Percentiles rank a stretch among this genome's conserved stretches.
These are phyloP conservation scores for Pseudachorutes palmiensis DNA, from an alignment of 1,140 invertebrate species.

Conservation along the genomic window DNA sequence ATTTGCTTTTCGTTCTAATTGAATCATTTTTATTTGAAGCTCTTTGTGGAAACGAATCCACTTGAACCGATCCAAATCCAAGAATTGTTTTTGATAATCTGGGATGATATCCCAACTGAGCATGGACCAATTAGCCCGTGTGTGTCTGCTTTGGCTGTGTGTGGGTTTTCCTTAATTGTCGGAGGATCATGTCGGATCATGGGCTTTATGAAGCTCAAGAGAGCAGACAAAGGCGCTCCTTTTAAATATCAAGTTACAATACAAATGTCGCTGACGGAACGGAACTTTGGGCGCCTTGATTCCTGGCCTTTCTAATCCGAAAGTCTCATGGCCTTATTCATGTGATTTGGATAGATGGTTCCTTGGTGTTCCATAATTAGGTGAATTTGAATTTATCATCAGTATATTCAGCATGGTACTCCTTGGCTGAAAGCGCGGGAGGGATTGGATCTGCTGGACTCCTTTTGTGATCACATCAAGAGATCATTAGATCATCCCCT, in stretches of 20 bases:
- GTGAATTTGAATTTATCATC: too few species aligned
- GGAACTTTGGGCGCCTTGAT: neutral
- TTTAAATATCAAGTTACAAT: slow-evolving; percentile 10
- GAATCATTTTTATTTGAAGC: too few species aligned
- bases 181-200: neutral
- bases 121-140: neutral
- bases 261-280: neutral
- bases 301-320: neutral
- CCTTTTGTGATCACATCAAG: neutral
- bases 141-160: neutral
- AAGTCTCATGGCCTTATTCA: neutral
- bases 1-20: too few species aligned
- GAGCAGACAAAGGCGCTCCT: slow-evolving; percentile 4
- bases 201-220: neutral
- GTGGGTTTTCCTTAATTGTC: neutral
- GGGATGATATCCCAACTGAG: too few species aligned
- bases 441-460: too few species aligned
- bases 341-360: neutral
- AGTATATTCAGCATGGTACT: too few species aligned
- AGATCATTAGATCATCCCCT: neutral
- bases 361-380: neutral
- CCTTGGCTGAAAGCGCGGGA: too few species aligned
- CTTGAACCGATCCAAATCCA: too few species aligned
- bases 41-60: neutral
- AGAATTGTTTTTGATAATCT: too few species aligned